Base-by-base conservation (phyloP, 2,797 vertebrate species). In the Myotis findleyi region DNA sequence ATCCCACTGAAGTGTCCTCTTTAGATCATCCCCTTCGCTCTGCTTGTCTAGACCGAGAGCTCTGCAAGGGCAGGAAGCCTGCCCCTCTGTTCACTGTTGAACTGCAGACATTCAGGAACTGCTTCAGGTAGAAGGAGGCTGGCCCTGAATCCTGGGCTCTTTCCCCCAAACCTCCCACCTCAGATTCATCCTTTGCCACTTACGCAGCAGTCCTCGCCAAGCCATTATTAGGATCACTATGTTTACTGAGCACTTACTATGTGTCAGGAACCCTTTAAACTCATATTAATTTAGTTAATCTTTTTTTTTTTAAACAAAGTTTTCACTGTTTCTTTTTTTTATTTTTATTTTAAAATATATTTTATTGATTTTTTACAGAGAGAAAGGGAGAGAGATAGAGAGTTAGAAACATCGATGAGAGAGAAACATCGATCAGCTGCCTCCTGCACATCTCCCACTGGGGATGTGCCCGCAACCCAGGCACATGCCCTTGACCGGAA, bases 241-340 rank as follows among this genome's bases (percentile, higher is more conserved):
- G 9, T 88, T 88, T 62, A 86, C 5, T n/a, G 72, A 72, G 41
- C 53, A 73, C 44, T 68, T 87, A 47, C 18, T 88, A 38, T 20
- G 16, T 33, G n/a, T 68, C 80, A 91, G 49, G 11, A 82, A 86
- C 57, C 59, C 71, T 84, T 73, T 84, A 77, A 87, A 55, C 36
- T 81, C 49, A 80, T 23, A 25, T 44, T 71, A 55, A 69, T 47
- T 92, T 51, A 64, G 23, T 91, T 87, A 91, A 64, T 49, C 30
- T 94, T 93, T 44, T n/a, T n/a, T n/a, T n/a, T n/a, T n/a, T n/a
- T n/a, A n/a, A n/a, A n/a, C n/a, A n/a, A n/a, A n/a, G n/a, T n/a
- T n/a, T n/a, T n/a, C n/a, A n/a, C n/a, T n/a, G n/a, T n/a, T n/a
- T n/a, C n/a, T n/a, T n/a, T n/a, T n/a, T n/a, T n/a, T n/a, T n/a